These are phyloP conservation scores for Anadara kagoshimensis DNA, from an alignment of 1,140 invertebrate genomes.

Conservation along the genomic window DNA sequence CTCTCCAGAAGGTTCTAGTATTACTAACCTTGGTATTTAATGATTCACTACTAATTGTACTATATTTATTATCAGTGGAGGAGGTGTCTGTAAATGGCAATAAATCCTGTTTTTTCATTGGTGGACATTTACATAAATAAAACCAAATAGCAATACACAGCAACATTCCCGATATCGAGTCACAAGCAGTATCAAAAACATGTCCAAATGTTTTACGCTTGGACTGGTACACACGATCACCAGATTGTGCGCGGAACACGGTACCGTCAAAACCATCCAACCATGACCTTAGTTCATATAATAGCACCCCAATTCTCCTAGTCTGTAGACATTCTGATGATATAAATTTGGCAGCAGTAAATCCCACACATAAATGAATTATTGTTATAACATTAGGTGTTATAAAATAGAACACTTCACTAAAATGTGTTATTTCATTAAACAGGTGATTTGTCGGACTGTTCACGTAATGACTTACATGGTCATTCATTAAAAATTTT, in stretches of 20 bases:
- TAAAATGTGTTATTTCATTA: constrained; percentile 64
- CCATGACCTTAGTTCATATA: constrained; percentile 65
- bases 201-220: constrained; percentile 64
- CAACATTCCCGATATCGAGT: constrained; percentile 59
- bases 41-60: too few species aligned
- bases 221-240: constrained; percentile 60
- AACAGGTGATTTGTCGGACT: constrained; percentile 66
- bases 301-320: constrained; percentile 61
- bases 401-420: constrained; percentile 65
- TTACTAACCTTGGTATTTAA: too few species aligned
- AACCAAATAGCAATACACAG: constrained; percentile 59
- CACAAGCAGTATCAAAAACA: constrained; percentile 62
- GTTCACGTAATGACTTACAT: constrained; percentile 63
- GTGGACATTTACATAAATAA: constrained; percentile 56
- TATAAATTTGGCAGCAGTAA: constrained; percentile 63
- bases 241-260: constrained; percentile 61
- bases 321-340: constrained; percentile 59
- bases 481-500: constrained; percentile 70
- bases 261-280: constrained; percentile 70
- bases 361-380: constrained; percentile 59
- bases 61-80: too few species aligned
- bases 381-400: constrained; percentile 69
- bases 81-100: constrained; percentile 45
- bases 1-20: too few species aligned
- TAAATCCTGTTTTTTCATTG: constrained; percentile 40